Percentiles rank a stretch among this genome's conserved stretches.
Evolutionary conservation across 2,113 vertebrate species (phyloP).

Genomic region (Gadus chalcogrammus): DNA sequence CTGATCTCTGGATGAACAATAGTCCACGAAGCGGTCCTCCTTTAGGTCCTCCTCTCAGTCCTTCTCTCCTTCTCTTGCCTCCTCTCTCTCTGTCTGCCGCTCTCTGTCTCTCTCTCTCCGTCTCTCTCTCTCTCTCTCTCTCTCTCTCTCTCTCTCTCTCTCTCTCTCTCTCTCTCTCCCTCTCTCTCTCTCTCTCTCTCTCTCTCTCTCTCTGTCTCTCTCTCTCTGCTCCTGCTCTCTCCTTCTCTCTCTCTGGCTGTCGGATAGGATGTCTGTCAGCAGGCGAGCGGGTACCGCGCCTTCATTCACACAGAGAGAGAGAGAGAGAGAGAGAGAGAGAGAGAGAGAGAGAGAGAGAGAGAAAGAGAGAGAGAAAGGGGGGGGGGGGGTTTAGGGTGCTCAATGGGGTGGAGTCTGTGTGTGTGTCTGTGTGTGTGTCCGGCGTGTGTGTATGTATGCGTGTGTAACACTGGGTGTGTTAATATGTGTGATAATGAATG

Average conservation of each 20-base stretch:
- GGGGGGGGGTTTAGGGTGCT: no score
- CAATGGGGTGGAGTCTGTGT: no score
- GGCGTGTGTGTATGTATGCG: no score
- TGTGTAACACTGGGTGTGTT: no score
- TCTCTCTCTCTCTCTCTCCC: slow-evolving; percentile 24
- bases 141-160: slow-evolving; percentile 38
- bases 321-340: background rate
- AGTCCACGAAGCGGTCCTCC: slow-evolving; percentile 61
- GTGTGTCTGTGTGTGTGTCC: no score
- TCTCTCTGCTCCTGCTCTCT: slow-evolving; percentile 9
- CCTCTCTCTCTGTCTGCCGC: slow-evolving; percentile 55
- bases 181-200: slow-evolving; percentile 12
- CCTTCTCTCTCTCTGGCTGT: slow-evolving; percentile 72
- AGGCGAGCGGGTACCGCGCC: slow-evolving; percentile 86
- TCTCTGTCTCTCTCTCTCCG: slow-evolving; percentile 54
- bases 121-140: slow-evolving; percentile 13
- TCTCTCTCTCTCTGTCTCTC: slow-evolving; percentile 48
- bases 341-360: slow-evolving; percentile 2
- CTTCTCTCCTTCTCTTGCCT: slow-evolving; percentile 3
- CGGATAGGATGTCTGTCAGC: slow-evolving; percentile 93
- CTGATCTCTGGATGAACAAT: slow-evolving; percentile 12
- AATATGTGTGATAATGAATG: no score
- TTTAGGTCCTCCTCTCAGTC: no score
- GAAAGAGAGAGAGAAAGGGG: background rate
- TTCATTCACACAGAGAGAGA: slow-evolving; percentile 63